phyloP scores from a whole-genome alignment of 2,888 invertebrate genomes.

The Oxycera nigricornis region DNA sequence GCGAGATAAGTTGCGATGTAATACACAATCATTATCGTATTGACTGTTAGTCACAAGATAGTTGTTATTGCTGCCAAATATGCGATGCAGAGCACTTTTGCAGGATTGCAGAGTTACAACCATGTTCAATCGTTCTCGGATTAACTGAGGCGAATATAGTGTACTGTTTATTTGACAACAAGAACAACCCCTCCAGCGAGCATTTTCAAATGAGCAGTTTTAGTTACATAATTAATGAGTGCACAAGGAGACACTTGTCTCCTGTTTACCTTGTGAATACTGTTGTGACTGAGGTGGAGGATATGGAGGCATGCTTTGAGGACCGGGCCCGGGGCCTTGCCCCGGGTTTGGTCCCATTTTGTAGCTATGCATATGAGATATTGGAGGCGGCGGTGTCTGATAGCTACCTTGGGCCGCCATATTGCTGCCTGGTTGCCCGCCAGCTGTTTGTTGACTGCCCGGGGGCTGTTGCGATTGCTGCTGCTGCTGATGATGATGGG shows the following conservation, averaged over 20 bases:
- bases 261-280: conserved; percentile 64
- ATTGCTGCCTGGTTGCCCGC: conserved; percentile 55
- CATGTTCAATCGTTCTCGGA: no score
- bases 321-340: conserved; percentile 62
- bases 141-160: background rate
- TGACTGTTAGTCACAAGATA: conserved; percentile 20
- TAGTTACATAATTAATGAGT: conserved; percentile 21
- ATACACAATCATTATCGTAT: background rate
- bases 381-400: conserved; percentile 51
- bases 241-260: background rate
- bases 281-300: conserved; percentile 65
- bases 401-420: conserved; percentile 56
- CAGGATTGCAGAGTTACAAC: no score
- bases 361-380: conserved; percentile 65
- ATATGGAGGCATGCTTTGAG: conserved; percentile 66
- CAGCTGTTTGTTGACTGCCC: conserved; percentile 47
- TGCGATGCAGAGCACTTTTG: no score
- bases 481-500: conserved; percentile 60
- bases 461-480: conserved; percentile 57
- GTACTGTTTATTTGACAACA: no score
- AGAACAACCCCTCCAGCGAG: no score
- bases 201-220: background rate
- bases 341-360: conserved; percentile 70
- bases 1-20: background rate
- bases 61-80: no score